Base-by-base conservation (phyloP, 2,888 invertebrate genomes). In the Drosophila mayaguana region DNA sequence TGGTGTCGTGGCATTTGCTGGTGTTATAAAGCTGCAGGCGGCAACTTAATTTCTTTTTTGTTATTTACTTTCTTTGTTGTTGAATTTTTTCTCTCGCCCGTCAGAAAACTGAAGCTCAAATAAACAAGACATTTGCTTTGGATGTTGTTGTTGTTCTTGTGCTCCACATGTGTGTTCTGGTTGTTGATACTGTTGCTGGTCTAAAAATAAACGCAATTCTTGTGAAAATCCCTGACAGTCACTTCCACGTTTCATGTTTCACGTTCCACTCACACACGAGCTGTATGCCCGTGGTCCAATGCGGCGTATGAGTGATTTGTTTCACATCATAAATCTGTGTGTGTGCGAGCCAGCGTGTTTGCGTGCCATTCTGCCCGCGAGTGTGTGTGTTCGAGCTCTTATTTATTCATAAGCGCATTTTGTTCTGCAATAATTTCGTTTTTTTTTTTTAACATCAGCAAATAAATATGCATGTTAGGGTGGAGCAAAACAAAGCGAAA, bases 1-100 rank as follows among this genome's bases (percentile, higher is more conserved):
- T 75, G 64, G 68, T 63, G 65, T 83, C 66, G 61, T 78, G 81
- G 71, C 72, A 72, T 64, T 59, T 73, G 77, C 63, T 77, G 72
- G 85, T 83, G 85, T 82, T 82, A 83, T 80, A 83, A 82, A 78
- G 71, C 85, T 86, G 82, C 78, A 86, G 85, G 88, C 88, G 80
- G 87, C 82, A 88, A 88, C 85, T 88, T 88, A 86, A 88, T 86
- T 86, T 86, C 82, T 72, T 70, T 83, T 73, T 72, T 70, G 57
- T 50, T 63, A 34, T 61, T 56, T 54, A 63, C 51, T 56, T 60
- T 63, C 36, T 65, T 68, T 50, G 40, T 69, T 59, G 46, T 38
- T 65, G 46, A 38, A 22, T 65, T 40, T 54, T 38, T 40, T 54
- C 38, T 3, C 46, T 36, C 48, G 32, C 20, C 43, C 65, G 68